Base-by-base conservation (phyloP, 2,888 invertebrate genomes). In the Cheilosia pagana region DNA sequence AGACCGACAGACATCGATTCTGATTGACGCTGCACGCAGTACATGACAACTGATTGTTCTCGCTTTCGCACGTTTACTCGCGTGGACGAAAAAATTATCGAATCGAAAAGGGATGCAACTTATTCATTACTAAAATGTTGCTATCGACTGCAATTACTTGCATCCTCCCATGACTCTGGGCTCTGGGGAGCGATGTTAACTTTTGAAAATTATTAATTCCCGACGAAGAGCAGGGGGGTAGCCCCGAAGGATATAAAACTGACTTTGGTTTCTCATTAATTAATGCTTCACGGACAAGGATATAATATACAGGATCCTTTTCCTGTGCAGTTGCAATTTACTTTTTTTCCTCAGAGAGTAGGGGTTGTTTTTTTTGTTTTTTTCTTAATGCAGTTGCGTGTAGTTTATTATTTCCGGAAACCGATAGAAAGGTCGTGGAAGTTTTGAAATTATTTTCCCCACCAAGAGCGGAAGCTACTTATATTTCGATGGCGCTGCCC, bases 211-310 rank as follows among this genome's bases (percentile, higher is more conserved):
- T 50, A 23, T 23, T 10, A 35, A 39, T 23, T 48, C 1, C 35
- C 23, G n/a, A n/a, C 63, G n/a, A 48, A 50, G 48, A 21, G 48
- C 1, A 23, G 19, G 8, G 8, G 48, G 31, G 35, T 23, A 8
- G 31, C 35, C 63, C 35, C 23, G 3, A 35, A 21, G 39, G n/a
- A 63, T 5, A 63, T 50, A 21, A 14, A 62, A 62, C 19, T 19
- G 62, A 48, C 62, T 62, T 62, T 48, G 62, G 62, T 48, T 62
- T 50, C 35, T 63, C 63, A 63, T 50, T 63, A 63, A 63, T 63
- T 63, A 63, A 63, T 35, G 63, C 35, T 63, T 35, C n/a, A 39
- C 25, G 43, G 62, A 31, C n/a, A 62, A 16, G 35, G n/a, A n/a
- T 14, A 19, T 5, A 62, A 62, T 48, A 28, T 28, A 0, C 2